These are phyloP conservation scores for Nothocercus nigrocapillus DNA, from an alignment of 2,113 vertebrate species.

Conservation along the genomic window DNA sequence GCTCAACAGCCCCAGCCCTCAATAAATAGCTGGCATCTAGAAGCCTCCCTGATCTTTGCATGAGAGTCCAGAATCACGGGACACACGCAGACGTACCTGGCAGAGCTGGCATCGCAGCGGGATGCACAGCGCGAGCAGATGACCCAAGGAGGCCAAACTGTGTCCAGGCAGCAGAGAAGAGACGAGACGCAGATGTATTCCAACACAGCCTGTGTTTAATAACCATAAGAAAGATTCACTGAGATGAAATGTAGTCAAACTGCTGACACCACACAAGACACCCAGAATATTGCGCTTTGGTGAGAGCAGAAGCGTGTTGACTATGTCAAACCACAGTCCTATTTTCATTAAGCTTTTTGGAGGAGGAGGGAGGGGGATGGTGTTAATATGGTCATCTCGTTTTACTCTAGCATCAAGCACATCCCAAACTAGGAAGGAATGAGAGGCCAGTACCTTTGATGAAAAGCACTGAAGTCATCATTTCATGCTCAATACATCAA, in stretches of 20 bases:
- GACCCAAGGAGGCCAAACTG: neutral
- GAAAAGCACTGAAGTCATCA: neutral
- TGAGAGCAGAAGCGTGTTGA: neutral
- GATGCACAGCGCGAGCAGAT: rapidly evolving
- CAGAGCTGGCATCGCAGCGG: neutral
- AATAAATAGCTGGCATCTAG: neutral
- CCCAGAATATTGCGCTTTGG: neutral
- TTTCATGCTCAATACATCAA: neutral
- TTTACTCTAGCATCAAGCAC: neutral
- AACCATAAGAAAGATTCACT: neutral
- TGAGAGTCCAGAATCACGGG: neutral
- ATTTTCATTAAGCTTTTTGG: neutral
- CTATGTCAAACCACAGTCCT: neutral
- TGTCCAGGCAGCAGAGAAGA: neutral
- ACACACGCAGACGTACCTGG: neutral
- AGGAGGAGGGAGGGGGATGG: neutral
- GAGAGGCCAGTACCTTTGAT: neutral
- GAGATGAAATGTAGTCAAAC: neutral
- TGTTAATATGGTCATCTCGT: neutral
- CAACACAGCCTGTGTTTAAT: neutral
- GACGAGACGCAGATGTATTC: rapidly evolving
- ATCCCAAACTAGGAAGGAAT: neutral
- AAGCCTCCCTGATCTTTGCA: constrained; percentile 13
- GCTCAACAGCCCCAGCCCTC: constrained; percentile 21
- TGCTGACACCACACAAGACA: neutral